These are phyloP conservation scores for Spodoptera frugiperda DNA, from an alignment of 1,140 invertebrate species.

Conservation along the genomic window DNA sequence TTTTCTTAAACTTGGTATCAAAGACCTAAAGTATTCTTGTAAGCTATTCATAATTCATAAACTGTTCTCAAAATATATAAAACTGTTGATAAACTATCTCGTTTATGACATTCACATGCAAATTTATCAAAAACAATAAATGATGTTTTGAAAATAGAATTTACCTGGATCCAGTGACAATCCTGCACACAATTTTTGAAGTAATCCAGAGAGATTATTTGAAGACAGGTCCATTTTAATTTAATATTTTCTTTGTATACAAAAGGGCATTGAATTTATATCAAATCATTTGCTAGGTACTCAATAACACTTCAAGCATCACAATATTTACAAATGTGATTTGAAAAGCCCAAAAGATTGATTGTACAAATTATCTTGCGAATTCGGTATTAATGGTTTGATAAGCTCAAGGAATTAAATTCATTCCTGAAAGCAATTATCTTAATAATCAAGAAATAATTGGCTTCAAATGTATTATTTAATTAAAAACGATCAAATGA, in stretches of 20 bases:
- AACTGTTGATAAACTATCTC: conserved; percentile 34
- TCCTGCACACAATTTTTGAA: conserved; percentile 75
- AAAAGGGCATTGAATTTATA: not conserved
- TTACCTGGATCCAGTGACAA: conserved; percentile 79
- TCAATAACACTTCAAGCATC: conserved; percentile 6
- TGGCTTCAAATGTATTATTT: not conserved
- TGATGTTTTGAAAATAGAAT: conserved; percentile 71
- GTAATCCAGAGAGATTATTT: conserved; percentile 68
- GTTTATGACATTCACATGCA: conserved; percentile 9
- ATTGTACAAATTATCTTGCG: not conserved
- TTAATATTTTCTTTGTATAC: conserved; percentile 1
- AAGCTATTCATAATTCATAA: conserved; percentile 66
- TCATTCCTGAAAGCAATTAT: not conserved
- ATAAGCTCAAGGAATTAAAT: not conserved
- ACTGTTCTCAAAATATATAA: conserved; percentile 40
- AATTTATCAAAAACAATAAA: conserved; percentile 43
- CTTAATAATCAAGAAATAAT: conserved; percentile 6
- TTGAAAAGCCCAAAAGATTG: not conserved
- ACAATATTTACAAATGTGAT: conserved; percentile 26
- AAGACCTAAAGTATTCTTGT: conserved; percentile 68
- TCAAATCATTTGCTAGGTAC: not conserved
- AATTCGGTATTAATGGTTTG: not conserved
- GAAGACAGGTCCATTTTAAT: conserved; percentile 68
- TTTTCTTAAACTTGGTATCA: conserved; percentile 62
- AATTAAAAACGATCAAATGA: conserved; percentile 25